These are phyloP conservation scores for Cybosia mesomella DNA, from an alignment of 2,888 invertebrate genomes.

Conservation along the genomic window DNA sequence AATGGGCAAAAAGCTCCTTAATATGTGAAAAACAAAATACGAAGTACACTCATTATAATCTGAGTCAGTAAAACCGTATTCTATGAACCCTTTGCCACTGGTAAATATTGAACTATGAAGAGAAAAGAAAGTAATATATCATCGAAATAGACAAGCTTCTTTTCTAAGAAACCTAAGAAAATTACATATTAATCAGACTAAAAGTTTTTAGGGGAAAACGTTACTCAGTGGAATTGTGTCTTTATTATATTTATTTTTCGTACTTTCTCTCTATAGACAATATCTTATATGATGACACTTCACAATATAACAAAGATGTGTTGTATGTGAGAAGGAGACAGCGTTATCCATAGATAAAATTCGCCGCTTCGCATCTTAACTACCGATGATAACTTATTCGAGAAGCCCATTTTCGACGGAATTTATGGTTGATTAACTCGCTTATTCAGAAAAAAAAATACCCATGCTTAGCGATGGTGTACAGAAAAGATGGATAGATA, in stretches of 20 bases:
- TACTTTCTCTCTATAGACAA: constrained; percentile 15
- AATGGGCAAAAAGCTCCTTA: too few relatives aligned
- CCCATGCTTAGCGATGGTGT: constrained; percentile 63
- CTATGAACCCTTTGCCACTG: too few relatives aligned
- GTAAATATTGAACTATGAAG: too few relatives aligned
- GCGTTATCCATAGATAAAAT: constrained; percentile 74
- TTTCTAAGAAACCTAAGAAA: not conserved
- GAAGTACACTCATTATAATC: too few relatives aligned
- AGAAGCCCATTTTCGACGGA: constrained; percentile 72
- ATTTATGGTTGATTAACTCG: constrained; percentile 82
- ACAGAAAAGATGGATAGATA: constrained; percentile 57
- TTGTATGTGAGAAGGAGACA: constrained; percentile 52
- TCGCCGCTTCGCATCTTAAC: constrained; percentile 69
- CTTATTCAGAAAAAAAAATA: constrained; percentile 72
- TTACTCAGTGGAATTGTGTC: constrained; percentile 1
- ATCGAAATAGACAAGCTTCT: too few relatives aligned
- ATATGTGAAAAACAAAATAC: too few relatives aligned
- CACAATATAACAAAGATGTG: constrained; percentile 54
- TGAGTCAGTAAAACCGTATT: too few relatives aligned
- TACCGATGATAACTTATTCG: constrained; percentile 82
- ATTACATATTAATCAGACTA: constrained; percentile 3
- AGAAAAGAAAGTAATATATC: too few relatives aligned
- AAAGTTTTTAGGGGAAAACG: not conserved
- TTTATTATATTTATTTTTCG: not conserved
- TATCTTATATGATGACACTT: constrained; percentile 21